Evolutionary conservation across 1,140 invertebrate species (phyloP).

Genomic region (Drosophila lowei): DNA sequence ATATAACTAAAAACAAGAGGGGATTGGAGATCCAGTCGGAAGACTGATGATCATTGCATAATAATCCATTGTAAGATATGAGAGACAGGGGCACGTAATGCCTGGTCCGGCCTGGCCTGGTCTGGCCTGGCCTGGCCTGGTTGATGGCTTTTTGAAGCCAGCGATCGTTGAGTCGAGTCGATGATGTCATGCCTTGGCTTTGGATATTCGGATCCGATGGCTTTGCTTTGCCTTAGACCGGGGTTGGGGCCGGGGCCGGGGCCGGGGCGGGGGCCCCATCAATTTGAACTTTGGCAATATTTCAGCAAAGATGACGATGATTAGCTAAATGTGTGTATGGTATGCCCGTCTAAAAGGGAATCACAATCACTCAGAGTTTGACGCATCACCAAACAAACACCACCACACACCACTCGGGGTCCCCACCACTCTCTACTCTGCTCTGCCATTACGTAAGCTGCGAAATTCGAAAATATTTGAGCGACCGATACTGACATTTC

Average conservation of each 20-base stretch:
- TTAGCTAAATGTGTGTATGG: constrained; percentile 51
- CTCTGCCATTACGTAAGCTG: constrained; percentile 40
- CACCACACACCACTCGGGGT: not conserved
- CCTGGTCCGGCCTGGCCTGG: not conserved
- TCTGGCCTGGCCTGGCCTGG: constrained; percentile 1
- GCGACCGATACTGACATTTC: not conserved
- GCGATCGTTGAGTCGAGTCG: constrained; percentile 16
- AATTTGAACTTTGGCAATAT: constrained; percentile 65
- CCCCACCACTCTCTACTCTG: constrained; percentile 21
- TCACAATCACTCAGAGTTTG: constrained; percentile 25
- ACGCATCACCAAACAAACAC: constrained; percentile 38
- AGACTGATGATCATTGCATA: constrained; percentile 67
- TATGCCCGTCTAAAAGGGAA: constrained; percentile 19
- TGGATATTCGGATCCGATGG: too few species aligned
- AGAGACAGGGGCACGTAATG: constrained; percentile 38
- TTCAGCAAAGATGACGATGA: constrained; percentile 51
- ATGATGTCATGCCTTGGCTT: constrained; percentile 57
- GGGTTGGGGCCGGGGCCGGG: not conserved
- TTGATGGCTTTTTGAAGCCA: constrained; percentile 48
- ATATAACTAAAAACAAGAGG: not conserved
- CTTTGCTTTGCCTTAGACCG: not conserved
- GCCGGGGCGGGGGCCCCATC: constrained; percentile 2
- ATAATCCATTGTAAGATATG: constrained; percentile 58
- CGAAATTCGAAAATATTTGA: constrained; percentile 39
- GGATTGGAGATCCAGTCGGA: not conserved